These are phyloP conservation scores for Coelopa frigida DNA, from an alignment of 1,140 invertebrate species.

Conservation along the genomic window DNA sequence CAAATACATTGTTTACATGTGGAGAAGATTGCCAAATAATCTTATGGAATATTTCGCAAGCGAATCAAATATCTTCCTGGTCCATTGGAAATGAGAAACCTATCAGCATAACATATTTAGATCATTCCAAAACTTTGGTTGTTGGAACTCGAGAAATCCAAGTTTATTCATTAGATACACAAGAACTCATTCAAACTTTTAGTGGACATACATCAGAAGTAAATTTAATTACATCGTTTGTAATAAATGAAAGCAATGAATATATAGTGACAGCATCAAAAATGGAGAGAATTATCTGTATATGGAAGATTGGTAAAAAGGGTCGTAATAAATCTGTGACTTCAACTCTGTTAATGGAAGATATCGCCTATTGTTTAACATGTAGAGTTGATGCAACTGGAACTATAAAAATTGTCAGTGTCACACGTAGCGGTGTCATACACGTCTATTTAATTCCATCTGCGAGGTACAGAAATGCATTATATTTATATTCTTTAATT, in stretches of 20 bases:
- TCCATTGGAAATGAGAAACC: conserved; percentile 59
- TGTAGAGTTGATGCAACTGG: conserved; percentile 45
- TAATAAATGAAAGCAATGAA: conserved; percentile 28
- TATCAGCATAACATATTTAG: conserved; percentile 57
- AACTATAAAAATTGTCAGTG: conserved; percentile 52
- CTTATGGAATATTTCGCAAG: conserved; percentile 49
- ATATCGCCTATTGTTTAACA: conserved; percentile 54
- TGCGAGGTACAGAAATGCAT: background rate
- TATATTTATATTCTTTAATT: background rate
- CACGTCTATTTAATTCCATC: conserved; percentile 57
- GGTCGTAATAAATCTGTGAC: conserved; percentile 38
- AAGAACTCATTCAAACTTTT: conserved; percentile 55
- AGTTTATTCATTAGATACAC: conserved; percentile 55
- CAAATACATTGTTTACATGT: conserved; percentile 49
- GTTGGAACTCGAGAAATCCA: conserved; percentile 60
- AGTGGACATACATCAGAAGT: conserved; percentile 62
- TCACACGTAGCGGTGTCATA: conserved; percentile 65
- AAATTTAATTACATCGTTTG: conserved; percentile 48
- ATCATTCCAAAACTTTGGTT: conserved; percentile 54
- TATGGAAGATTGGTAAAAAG: conserved; percentile 37
- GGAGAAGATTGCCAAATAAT: conserved; percentile 47
- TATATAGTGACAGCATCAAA: conserved; percentile 57
- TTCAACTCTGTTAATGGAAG: conserved; percentile 59
- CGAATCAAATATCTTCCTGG: conserved; percentile 50
- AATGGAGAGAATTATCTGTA: conserved; percentile 40